Base-by-base conservation (phyloP, 2,888 invertebrate species). In the Aleiodes leptofemur region DNA sequence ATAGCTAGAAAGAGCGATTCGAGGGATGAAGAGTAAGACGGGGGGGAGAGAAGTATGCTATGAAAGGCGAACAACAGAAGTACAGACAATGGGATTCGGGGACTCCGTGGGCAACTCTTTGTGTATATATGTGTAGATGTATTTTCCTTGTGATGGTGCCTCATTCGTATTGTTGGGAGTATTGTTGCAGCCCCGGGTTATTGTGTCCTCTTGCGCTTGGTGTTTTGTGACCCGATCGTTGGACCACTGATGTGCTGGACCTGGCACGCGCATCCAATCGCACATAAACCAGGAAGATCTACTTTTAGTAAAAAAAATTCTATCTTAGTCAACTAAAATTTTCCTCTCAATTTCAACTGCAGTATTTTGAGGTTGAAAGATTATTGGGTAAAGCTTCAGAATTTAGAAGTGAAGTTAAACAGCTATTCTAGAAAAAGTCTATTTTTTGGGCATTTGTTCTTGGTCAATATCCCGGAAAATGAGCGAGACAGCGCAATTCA, bases 141-240 rank as follows among this genome's bases (percentile, higher is more conserved):
- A 9, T 43, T 8, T 8, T 43, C 4, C 9, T 43, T 9, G 76
- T 76, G 76, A 68, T 75, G 66, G 82, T 85, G 85, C 85, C 43
- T 85, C 84, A 84, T 85, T 87, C 85, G 78, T 74, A 76, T 85
- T 86, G 86, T 86, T 86, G 86, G 86, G 88, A 88, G 89, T 88
- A 89, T 89, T 89, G 89, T 89, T 88, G 88, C 86, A 88, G 89
- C 82, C 81, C 43, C 31, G 82, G 86, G 87, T 87, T 81, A 87
- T 87, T 88, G 87, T 87, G 84, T 86, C 81, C 79, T 81, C 31
- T 50, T 68, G 66, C 29, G 13, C 23, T 68, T 72, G 83, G 84
- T 86, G 87, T 87, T 87, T 87, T 86, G 86, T 86, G 85, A 86
- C 85, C 78, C 84, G 86, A 86, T 86, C 84, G 85, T 84, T 83